phyloP scores from a whole-genome alignment of 2,797 vertebrate genomes.

The Champsocephalus gunnari region DNA sequence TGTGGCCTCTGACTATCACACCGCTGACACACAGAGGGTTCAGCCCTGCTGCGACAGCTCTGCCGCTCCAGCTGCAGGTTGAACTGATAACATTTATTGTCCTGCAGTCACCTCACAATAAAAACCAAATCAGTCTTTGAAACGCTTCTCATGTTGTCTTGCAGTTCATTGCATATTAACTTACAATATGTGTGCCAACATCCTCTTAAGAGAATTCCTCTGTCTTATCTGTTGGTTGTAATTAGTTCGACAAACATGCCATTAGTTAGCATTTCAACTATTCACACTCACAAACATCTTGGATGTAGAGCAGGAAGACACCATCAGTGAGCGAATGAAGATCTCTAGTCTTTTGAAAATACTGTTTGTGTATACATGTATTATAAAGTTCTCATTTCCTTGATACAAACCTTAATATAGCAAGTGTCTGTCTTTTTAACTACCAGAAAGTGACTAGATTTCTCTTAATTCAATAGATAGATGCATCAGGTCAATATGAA shows the following conservation, averaged over 20 bases:
- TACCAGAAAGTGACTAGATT: not conserved
- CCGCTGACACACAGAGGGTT: constrained; percentile 16
- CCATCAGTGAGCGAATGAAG: not conserved
- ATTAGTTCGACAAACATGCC: constrained; percentile 16
- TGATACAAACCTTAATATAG: not conserved
- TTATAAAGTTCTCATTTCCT: not conserved
- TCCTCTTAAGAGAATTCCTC: not conserved
- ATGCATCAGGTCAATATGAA: not conserved
- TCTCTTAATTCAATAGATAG: constrained; percentile 1
- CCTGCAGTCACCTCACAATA: not conserved
- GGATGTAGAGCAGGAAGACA: not conserved
- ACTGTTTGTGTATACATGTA: not conserved
- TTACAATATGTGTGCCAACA: not conserved
- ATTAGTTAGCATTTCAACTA: not conserved
- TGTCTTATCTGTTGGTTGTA: constrained; percentile 10
- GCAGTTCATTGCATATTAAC: not conserved
- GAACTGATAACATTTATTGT: not conserved
- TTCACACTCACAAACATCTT: not conserved
- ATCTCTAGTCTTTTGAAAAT: not conserved
- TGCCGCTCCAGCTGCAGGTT: not conserved
- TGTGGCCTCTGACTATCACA: constrained; percentile 7
- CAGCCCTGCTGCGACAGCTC: not conserved
- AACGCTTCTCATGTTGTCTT: not conserved
- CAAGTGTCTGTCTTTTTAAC: constrained; percentile 1
- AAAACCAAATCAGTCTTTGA: not conserved